phyloP scores from a whole-genome alignment of 2,113 vertebrate genomes.

The Thalassarche chlororhynchos region DNA sequence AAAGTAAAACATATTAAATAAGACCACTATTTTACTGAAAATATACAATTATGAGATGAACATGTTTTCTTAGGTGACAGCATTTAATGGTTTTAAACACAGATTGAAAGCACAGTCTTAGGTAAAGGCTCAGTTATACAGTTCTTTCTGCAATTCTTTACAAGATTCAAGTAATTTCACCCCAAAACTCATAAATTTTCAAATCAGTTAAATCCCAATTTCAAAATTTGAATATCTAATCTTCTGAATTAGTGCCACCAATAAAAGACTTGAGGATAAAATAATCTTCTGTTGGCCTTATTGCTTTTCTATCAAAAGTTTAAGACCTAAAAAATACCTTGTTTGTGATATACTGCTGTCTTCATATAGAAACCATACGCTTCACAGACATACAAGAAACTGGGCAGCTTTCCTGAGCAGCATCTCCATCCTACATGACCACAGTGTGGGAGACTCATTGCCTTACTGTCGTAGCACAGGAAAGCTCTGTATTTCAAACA shows the following conservation, averaged over 20 bases:
- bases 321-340: not conserved
- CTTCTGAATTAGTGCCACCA: not conserved
- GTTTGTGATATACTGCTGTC: not conserved
- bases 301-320: not conserved
- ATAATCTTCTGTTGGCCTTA: not conserved
- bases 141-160: not conserved
- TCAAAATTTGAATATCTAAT: not conserved
- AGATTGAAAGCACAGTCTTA: not conserved
- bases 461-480: not conserved
- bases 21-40: not conserved
- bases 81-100: not conserved
- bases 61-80: not conserved
- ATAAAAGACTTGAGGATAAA: not conserved
- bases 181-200: not conserved
- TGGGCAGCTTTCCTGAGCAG: not conserved
- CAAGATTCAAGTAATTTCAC: not conserved
- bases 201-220: not conserved
- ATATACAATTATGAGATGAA: not conserved
- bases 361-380: not conserved
- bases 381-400: not conserved
- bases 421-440: not conserved
- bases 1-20: not conserved
- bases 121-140: not conserved
- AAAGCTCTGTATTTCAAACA: not conserved
- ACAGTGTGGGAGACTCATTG: not conserved